Base-by-base conservation (phyloP, 2,888 invertebrate genomes). In the Autographa pulchrina region DNA sequence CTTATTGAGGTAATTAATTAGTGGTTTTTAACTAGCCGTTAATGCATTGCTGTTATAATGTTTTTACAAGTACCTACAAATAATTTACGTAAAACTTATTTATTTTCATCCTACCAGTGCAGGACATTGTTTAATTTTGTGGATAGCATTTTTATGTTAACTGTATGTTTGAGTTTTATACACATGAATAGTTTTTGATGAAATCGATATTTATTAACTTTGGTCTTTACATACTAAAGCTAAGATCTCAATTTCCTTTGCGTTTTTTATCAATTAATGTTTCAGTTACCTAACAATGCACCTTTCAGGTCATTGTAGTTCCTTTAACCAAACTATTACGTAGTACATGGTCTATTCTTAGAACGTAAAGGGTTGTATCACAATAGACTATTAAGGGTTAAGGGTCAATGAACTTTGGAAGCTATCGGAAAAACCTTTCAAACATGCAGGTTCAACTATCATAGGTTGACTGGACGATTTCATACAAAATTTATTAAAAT, bases 21-120 rank as follows among this genome's bases (percentile, higher is more conserved):
- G 14, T 20, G 25, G 43, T 59, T 70, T 14, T 74, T 14, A 65
- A 13, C 0, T 20, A 62, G 76, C 65, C 48, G 20, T 25, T 25
- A 31, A 71, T 70, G 59, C 6, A 6, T 41, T 63, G 25, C 25
- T 25, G 14, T 41, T 59, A 9, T n/a, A 18, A 35, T 54, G 60
- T 60, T 52, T 2, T 9, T 6, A 35, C 35, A 35, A 35, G 35
- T 5, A 35, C 35, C 2, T 32, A 6, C 6, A 8, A 35, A 35
- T 35, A 35, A 0, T 35, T 35, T 35, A 8, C 8, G 5, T 35
- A 35, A 8, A 8, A 35, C 8, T 8, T 35, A 35, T 6, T 35
- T 8, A 25, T 25, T 35, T 35, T 35, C 7, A 35, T 5, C 5
- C 8, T 0, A 35, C 7, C 7, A 35, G 6, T 35, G 5, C 35